A percentile compares a stretch with the other conserved stretches of the same genome.
Evolutionary conservation across 2,113 vertebrate species (phyloP).

Genomic region (Melanerpes aurifrons): DNA sequence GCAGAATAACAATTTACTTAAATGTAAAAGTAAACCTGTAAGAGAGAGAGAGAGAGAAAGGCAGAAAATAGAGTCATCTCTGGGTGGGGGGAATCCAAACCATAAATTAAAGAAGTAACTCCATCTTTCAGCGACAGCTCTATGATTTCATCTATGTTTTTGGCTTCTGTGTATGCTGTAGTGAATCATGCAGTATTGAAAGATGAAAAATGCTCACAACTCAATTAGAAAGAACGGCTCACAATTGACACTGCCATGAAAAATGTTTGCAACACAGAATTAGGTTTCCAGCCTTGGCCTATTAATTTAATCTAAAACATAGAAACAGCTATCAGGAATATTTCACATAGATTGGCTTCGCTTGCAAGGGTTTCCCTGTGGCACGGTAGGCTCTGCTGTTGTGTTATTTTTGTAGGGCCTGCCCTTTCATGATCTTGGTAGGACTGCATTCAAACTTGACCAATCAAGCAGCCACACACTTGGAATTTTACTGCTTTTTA

Average conservation of each 20-base stretch:
- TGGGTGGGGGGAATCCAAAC: not conserved
- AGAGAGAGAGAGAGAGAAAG: not conserved
- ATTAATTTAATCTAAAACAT: not conserved
- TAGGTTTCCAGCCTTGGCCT: not conserved
- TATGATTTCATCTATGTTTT: not conserved
- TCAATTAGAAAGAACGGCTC: not conserved
- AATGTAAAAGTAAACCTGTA: not conserved
- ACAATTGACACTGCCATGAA: not conserved
- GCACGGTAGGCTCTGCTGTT: not conserved
- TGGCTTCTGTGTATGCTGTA: not conserved
- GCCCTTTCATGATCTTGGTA: not conserved
- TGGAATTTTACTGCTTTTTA: conserved; percentile 37
- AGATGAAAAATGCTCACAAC: not conserved
- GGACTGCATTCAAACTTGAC: conserved; percentile 23
- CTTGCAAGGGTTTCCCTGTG: not conserved
- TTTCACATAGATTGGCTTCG: not conserved
- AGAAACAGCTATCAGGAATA: not conserved
- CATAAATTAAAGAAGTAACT: not conserved
- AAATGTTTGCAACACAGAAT: not conserved
- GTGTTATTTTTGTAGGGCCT: not conserved
- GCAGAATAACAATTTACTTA: conserved; percentile 25
- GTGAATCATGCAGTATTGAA: not conserved
- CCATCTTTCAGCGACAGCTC: not conserved
- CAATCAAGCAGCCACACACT: conserved; percentile 31
- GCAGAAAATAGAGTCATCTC: not conserved